Base-by-base conservation (phyloP, 2,888 invertebrate genomes). In the Oxycera nigricornis region DNA sequence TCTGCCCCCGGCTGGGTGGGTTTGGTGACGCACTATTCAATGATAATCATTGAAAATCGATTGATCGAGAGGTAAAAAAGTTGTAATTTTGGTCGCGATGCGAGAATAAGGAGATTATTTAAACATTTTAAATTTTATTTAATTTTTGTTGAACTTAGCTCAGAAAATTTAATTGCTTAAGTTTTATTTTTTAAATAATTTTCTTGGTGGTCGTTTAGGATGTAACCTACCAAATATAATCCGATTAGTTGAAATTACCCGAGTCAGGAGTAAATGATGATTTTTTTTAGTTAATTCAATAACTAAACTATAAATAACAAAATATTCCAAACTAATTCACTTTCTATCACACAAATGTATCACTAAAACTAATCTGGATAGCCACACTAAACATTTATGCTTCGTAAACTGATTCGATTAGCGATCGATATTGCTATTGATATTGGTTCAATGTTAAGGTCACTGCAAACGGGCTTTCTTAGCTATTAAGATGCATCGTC, bases 361-460 rank as follows among this genome's bases (percentile, higher is more conserved):
- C 57, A 57, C 57, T 28, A 22, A 57, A 14, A 26, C 24, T 55
- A 24, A 4, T 24, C 3, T 7, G 28, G 17, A 26, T 22, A 14
- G 24, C 57, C 26, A 22, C 57, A 57, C 57, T 26, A 57, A 6
- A 6, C 57, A 28, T 26, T 57, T 24, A 26, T 24, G n/a, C 9
- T 26, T 26, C 57, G 26, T 22, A 26, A 26, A 57, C 28, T 28
- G 55, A 2, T 26, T 2, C 24, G 57, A 28, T 57, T 57, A 14
- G 28, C n/a, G 17, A 22, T 14, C 61, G 30, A 30, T 59, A 59
- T n/a, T n/a, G n/a, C n/a, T n/a, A n/a, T n/a, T 0, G 24, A 30
- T 35, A 30, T 17, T 31, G 35, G 17, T 61, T 31, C 61, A 61
- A 61, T 61, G 61, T 61, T 35, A 61, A 61, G 61, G 35, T 61